Evolutionary conservation across 1,140 invertebrate species (phyloP).

Genomic region (Bombus pyrosoma): DNA sequence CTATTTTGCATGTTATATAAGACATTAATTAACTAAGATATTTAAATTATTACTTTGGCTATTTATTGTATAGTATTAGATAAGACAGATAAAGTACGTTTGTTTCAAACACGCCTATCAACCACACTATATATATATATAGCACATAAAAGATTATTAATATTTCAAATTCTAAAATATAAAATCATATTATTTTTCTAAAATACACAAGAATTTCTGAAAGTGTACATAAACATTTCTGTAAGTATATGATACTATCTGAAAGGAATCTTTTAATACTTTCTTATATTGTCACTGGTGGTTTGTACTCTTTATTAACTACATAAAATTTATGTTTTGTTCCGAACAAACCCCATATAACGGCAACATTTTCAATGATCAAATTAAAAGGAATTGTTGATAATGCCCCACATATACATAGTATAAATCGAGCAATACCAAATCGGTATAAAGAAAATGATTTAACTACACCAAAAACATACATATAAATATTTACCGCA

Average conservation of each 20-base stretch:
- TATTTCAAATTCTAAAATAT: no score
- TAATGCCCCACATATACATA: constrained; percentile 93
- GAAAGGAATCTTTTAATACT: constrained; percentile 33
- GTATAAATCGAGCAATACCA: constrained; percentile 89
- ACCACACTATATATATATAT: no score
- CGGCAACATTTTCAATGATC: constrained; percentile 96
- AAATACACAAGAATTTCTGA: neutral
- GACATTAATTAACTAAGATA: no score
- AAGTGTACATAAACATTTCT: constrained; percentile 40
- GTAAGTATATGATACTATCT: constrained; percentile 40
- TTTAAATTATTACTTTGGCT: no score
- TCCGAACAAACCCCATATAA: constrained; percentile 95
- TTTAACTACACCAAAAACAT: constrained; percentile 97
- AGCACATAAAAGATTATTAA: no score
- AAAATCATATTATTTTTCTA: no score
- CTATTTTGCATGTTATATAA: no score
- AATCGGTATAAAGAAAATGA: constrained; percentile 95
- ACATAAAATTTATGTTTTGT: constrained; percentile 98
- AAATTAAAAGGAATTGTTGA: constrained; percentile 95
- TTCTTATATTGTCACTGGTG: constrained; percentile 83
- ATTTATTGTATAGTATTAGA: no score
- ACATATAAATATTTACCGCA: constrained; percentile 97
- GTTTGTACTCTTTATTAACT: constrained; percentile 91
- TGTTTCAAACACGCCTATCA: no score
- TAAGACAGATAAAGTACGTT: no score